phyloP scores from a whole-genome alignment of 2,888 invertebrate species.

The Eubasilissa splendida region DNA sequence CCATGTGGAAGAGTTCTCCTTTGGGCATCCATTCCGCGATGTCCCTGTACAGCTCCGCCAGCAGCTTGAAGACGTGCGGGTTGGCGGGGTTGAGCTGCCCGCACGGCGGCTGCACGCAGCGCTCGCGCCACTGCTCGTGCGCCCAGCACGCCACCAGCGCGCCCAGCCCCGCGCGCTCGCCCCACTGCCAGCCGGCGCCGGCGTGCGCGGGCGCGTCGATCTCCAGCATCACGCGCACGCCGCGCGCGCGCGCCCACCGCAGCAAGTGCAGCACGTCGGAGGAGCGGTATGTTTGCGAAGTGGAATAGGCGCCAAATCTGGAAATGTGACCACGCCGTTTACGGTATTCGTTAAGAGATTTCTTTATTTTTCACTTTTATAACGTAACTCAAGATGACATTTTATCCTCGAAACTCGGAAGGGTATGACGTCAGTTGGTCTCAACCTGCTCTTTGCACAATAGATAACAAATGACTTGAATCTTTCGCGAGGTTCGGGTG shows the following conservation, averaged over 20 bases:
- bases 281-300: conserved; percentile 78
- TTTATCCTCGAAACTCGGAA: too few species aligned
- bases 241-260: conserved; percentile 83
- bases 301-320: conserved; percentile 84
- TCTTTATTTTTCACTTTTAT: too few species aligned
- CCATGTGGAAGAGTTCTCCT: conserved; percentile 83
- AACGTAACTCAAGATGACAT: too few species aligned
- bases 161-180: conserved; percentile 73
- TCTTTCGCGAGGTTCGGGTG: too few species aligned
- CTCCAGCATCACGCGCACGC: conserved; percentile 89
- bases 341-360: too few species aligned
- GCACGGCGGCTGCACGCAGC: conserved; percentile 88
- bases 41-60: conserved; percentile 81
- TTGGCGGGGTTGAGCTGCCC: conserved; percentile 89
- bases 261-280: conserved; percentile 79
- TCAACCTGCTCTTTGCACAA: too few species aligned
- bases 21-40: conserved; percentile 74
- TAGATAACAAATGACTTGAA: too few species aligned
- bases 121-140: conserved; percentile 79
- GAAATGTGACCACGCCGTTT: neutral
- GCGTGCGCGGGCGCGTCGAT: conserved; percentile 92
- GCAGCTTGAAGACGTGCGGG: conserved; percentile 77
- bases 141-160: conserved; percentile 79
- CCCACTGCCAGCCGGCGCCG: conserved; percentile 91
- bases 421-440: too few species aligned